Evolutionary conservation across 2,797 vertebrate species (phyloP).

Genomic region (Crocidura indochinensis): DNA sequence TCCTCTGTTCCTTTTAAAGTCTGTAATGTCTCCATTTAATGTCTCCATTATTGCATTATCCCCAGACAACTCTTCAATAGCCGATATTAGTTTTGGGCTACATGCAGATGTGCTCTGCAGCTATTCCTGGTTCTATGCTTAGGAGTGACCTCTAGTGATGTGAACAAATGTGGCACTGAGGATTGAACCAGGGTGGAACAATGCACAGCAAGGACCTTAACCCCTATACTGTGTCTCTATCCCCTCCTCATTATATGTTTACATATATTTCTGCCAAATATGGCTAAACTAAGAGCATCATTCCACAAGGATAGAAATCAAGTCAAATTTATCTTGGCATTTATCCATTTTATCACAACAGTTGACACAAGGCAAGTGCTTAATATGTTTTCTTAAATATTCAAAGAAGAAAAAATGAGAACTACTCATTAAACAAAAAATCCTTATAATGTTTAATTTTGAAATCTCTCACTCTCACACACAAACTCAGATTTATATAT

Average conservation of each 20-base stretch:
- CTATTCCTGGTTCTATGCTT: no score
- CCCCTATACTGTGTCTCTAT: no score
- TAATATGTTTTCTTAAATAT: constrained; percentile 50
- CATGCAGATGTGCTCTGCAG: no score
- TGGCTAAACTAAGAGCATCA: not conserved
- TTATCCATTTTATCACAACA: not conserved
- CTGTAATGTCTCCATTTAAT: not conserved
- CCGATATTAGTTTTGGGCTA: no score
- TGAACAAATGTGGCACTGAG: no score
- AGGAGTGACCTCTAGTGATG: no score
- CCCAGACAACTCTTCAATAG: no score
- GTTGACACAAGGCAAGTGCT: constrained; percentile 23
- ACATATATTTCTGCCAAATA: not conserved
- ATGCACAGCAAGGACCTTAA: no score
- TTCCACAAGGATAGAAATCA: not conserved
- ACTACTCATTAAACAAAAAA: constrained; percentile 56
- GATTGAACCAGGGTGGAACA: no score
- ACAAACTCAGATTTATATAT: no score
- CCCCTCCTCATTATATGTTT: constrained; percentile 18
- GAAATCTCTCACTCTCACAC: not conserved
- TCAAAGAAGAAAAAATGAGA: constrained; percentile 59
- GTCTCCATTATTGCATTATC: not conserved
- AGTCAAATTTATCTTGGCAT: constrained; percentile 37
- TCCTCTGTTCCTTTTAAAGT: not conserved
- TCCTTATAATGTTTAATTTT: constrained; percentile 63